A percentile compares a stretch with the other conserved stretches of the same genome.
Evolutionary conservation across 1,140 invertebrate species (phyloP).

Genomic region (Ditylenchus dipsaci): DNA sequence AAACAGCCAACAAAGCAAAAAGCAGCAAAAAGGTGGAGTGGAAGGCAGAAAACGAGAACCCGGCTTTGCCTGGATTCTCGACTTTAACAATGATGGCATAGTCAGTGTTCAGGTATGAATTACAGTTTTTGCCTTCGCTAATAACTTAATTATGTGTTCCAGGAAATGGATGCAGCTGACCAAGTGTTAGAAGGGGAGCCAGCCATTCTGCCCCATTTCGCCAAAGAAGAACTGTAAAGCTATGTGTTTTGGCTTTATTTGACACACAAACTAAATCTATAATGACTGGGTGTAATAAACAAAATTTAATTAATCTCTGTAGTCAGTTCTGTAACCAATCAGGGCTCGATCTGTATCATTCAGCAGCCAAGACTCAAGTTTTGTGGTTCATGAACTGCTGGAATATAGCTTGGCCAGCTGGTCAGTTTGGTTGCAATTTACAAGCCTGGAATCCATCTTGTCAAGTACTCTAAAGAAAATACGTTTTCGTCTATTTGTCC

Average conservation of each 20-base stretch:
- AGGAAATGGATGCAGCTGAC: slow-evolving; percentile 38
- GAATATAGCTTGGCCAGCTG: too few species aligned
- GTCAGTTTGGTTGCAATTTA: too few species aligned
- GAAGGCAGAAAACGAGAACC: slow-evolving; percentile 47
- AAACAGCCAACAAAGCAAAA: slow-evolving; percentile 12
- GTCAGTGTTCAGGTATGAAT: slow-evolving; percentile 24
- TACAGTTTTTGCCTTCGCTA: too few species aligned
- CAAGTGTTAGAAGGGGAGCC: slow-evolving; percentile 31
- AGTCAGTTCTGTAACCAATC: too few species aligned
- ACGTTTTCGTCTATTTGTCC: too few species aligned
- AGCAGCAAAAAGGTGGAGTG: slow-evolving; percentile 2
- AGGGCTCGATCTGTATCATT: too few species aligned
- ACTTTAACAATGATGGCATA: slow-evolving; percentile 57
- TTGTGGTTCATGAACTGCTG: too few species aligned
- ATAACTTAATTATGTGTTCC: background rate
- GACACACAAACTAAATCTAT: background rate
- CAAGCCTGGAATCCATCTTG: too few species aligned
- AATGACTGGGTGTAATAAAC: too few species aligned
- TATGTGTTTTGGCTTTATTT: background rate
- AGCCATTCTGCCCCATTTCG: slow-evolving; percentile 29
- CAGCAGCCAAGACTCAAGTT: too few species aligned
- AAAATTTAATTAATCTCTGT: too few species aligned
- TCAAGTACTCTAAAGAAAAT: too few species aligned
- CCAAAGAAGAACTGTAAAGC: slow-evolving; percentile 39
- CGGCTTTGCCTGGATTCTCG: slow-evolving; percentile 54